A percentile compares a stretch with the other conserved stretches of the same genome.
phyloP scores from a whole-genome alignment of 1,140 invertebrate species.

The Rhopalosiphum padi region DNA sequence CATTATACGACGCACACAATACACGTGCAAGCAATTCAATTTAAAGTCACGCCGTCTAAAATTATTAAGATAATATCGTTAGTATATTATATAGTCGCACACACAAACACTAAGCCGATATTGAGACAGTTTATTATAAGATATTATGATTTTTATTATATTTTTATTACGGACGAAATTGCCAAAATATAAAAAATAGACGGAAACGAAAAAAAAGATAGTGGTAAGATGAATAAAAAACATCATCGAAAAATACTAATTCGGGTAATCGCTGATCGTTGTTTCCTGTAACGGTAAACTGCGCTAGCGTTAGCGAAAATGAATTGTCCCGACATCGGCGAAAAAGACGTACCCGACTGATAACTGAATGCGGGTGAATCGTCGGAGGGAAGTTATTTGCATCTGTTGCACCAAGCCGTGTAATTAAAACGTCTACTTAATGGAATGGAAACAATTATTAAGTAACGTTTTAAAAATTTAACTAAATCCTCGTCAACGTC shows the following conservation, averaged over 20 bases:
- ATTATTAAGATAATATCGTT: neutral
- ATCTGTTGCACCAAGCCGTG: slow-evolving; percentile 40
- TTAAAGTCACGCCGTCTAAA: neutral
- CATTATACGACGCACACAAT: neutral
- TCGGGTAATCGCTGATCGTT: neutral
- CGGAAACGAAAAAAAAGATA: neutral
- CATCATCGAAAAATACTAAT: neutral
- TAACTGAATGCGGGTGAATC: neutral
- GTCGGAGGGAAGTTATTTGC: slow-evolving; percentile 40
- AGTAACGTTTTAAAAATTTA: slow-evolving; percentile 30
- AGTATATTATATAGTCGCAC: neutral
- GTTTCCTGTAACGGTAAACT: neutral
- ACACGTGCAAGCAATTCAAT: neutral
- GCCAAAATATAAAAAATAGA: neutral
- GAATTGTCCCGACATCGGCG: neutral
- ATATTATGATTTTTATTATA: neutral
- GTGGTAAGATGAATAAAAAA: neutral
- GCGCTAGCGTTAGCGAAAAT: neutral
- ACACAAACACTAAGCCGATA: too few species aligned
- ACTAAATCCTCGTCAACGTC: neutral
- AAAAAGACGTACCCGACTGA: neutral
- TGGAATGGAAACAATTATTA: slow-evolving; percentile 40
- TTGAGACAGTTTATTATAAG: too few species aligned
- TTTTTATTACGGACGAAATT: neutral
- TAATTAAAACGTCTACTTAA: slow-evolving; percentile 50